Evolutionary conservation across 2,797 vertebrate genomes (phyloP), one percentile per base, ranked within the genome.

Genomic region (Acanthurus lineatus): DNA sequence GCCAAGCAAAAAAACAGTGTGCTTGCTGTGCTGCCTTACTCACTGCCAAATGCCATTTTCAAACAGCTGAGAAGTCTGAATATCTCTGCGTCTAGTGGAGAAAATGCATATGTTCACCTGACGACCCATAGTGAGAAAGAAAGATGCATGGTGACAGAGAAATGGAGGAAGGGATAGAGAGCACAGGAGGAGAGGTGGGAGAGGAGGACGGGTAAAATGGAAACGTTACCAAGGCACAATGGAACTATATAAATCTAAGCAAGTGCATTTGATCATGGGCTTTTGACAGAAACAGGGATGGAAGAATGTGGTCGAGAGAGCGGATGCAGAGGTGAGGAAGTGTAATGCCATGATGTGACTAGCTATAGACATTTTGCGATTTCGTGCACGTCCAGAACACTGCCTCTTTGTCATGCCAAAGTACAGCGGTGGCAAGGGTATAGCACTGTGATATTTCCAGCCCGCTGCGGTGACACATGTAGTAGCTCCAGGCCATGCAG

Each of bases 351-450:
- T 66, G 84, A 91, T 87, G 85, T 72, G 88, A 87, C 85, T 66
- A 7, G 84, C 88, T 72, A 56, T 69, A 65, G 86, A 88, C 75
- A 17, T 78, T 89, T 93, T 91, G 86, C 81, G 84, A 93, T 93
- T 90, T 92, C 59, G 83, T 78, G 82, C 92, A 93, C 91, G 91
- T 92, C 89, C 83, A 69, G 74, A 91, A 76, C 61, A 75, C 81
- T 47, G 63, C 87, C 85, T 88, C 89, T 93, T 92, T 89, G 89
- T 93, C 93, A 91, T 84, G 87, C 84, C 88, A 85, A 90, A 91
- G 87, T 88, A 88, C 84, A 86, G 82, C 69, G 3, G 63, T 86
- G 86, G 92, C 90, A 83, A 89, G 87, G 78, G 89, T 90, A 88
- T 47, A 87, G 79, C 35, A 45, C 84, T 78, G 78, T 88, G 90